A percentile compares a stretch with the other conserved stretches of the same genome.
phyloP scores from a whole-genome alignment of 2,797 vertebrate species.

The Mormyrops boulengeri region DNA sequence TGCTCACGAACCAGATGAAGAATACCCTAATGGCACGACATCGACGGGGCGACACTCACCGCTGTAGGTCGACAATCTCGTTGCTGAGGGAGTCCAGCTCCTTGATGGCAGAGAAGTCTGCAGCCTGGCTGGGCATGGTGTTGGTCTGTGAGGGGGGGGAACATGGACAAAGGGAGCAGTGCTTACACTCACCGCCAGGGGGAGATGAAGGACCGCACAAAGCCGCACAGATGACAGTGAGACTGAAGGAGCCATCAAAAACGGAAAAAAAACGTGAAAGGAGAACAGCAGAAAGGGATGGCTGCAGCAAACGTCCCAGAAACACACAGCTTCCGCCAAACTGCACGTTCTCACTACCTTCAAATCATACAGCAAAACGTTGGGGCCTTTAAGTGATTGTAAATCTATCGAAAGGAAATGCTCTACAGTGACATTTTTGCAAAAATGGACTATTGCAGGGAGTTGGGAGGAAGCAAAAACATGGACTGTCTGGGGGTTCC shows the following conservation, averaged over 20 bases:
- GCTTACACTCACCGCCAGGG: not conserved
- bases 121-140: slow-evolving; percentile 63
- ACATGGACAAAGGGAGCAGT: slow-evolving; percentile 21
- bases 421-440: not conserved
- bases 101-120: slow-evolving; percentile 98
- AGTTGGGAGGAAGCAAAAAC: not conserved
- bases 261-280: not conserved
- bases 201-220: not conserved
- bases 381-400: not conserved
- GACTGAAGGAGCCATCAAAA: not conserved
- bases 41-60: slow-evolving; percentile 53
- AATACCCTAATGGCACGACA: not conserved
- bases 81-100: slow-evolving; percentile 95
- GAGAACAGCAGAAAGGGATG: not conserved
- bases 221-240: slow-evolving; percentile 22
- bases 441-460: not conserved
- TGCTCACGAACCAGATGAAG: not conserved
- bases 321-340: not conserved
- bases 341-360: not conserved
- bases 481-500: not conserved
- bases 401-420: not conserved
- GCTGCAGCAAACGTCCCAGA: not conserved
- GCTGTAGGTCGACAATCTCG: slow-evolving; percentile 93
- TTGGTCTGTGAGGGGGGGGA: slow-evolving; percentile 64
- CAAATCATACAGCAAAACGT: not conserved